A percentile compares a stretch with the other conserved stretches of the same genome.
phyloP scores from a whole-genome alignment of 2,888 invertebrate species.

The Cataglyphis rosenhaueri region DNA sequence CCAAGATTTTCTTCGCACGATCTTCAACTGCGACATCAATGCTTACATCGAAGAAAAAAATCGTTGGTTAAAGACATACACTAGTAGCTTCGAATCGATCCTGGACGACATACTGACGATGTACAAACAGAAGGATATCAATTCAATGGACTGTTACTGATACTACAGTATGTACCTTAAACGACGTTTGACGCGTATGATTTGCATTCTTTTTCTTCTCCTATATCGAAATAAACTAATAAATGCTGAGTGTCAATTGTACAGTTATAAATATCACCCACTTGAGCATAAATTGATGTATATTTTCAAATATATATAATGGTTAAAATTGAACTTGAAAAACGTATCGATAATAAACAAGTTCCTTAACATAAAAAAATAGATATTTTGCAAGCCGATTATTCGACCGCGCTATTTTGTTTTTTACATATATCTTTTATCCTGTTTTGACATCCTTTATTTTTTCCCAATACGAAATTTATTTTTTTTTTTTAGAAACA shows the following conservation, averaged over 20 bases:
- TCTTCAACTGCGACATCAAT: constrained; percentile 88
- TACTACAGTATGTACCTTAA: neutral
- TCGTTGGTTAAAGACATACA: constrained; percentile 89
- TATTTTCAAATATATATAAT: neutral
- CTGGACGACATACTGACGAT: constrained; percentile 91
- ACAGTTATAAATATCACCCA: constrained; percentile 14
- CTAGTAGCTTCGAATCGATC: constrained; percentile 90
- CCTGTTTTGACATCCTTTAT: neutral
- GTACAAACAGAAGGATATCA: constrained; percentile 87
- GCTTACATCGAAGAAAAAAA: constrained; percentile 88
- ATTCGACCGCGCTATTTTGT: neutral
- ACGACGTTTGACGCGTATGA: neutral
- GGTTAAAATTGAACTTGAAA: neutral
- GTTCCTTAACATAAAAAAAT: neutral
- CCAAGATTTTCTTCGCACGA: constrained; percentile 88
- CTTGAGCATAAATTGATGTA: neutral
- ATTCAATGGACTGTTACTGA: constrained; percentile 91
- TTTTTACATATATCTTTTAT: neutral
- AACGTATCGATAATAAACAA: neutral
- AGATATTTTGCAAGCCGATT: neutral
- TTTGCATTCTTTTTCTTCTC: neutral
- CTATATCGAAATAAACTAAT: neutral
- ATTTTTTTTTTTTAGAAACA: neutral
- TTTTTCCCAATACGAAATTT: neutral
- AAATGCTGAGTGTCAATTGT: neutral